Evolutionary conservation across 1,140 invertebrate species (phyloP).

Genomic region (Cephus cinctus): DNA sequence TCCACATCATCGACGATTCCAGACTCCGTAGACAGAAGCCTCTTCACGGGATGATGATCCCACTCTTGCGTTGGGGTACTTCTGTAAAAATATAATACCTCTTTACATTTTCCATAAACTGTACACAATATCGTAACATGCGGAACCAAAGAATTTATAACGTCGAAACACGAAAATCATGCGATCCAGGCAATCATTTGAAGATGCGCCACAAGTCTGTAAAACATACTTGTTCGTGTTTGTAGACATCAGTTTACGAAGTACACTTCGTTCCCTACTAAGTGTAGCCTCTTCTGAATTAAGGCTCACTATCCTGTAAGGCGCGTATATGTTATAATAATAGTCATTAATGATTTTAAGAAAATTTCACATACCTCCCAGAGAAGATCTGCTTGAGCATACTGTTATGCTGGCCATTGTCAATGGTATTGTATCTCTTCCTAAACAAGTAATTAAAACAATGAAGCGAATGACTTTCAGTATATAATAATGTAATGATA

Average conservation of each 20-base stretch:
- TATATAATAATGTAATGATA: not conserved
- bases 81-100: not conserved
- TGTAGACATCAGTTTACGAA: slow-evolving; percentile 24
- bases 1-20: slow-evolving; percentile 48
- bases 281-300: slow-evolving; percentile 21
- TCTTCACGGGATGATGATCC: slow-evolving; percentile 28
- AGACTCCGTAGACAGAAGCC: slow-evolving; percentile 49
- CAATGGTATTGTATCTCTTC: slow-evolving; percentile 31
- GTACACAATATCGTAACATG: no score
- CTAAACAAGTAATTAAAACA: slow-evolving; percentile 15
- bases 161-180: no score
- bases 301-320: slow-evolving; percentile 12
- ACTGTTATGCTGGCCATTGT: slow-evolving; percentile 25
- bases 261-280: slow-evolving; percentile 16
- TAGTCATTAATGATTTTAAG: not conserved
- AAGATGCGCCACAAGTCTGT: no score
- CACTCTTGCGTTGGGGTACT: slow-evolving; percentile 15
- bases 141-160: no score
- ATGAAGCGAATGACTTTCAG: not conserved
- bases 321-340: not conserved
- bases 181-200: no score
- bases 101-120: not conserved
- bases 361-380: slow-evolving; percentile 20
- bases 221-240: slow-evolving; percentile 17
- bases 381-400: slow-evolving; percentile 34